These are phyloP conservation scores for Phortica okadai DNA, from an alignment of 2,888 invertebrate species.

Conservation along the genomic window DNA sequence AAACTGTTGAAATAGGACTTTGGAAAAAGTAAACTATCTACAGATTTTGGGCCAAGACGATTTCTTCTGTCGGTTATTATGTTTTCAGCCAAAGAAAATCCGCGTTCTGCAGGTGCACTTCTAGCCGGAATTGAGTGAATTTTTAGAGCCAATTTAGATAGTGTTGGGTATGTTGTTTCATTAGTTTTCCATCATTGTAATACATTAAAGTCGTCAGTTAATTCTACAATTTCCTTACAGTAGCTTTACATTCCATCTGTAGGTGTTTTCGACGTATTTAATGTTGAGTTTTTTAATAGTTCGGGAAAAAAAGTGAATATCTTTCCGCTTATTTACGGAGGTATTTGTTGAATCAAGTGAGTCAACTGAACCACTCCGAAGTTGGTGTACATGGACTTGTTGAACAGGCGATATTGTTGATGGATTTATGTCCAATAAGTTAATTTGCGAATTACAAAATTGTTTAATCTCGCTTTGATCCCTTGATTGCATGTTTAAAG, in stretches of 20 bases:
- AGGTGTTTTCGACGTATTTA: not conserved
- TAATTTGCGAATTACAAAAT: not conserved
- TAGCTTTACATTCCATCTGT: constrained; percentile 19
- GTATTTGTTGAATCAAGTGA: too few species aligned
- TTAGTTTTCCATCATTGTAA: constrained; percentile 14
- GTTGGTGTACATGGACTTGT: too few species aligned
- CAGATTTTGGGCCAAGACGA: constrained; percentile 7
- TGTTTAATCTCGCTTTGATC: not conserved
- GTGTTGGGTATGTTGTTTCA: not conserved
- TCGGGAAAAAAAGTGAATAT: too few species aligned
- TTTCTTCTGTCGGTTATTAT: constrained; percentile 28
- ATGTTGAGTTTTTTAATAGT: not conserved
- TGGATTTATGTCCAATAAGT: too few species aligned
- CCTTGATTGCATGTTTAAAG: not conserved
- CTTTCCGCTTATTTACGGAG: too few species aligned
- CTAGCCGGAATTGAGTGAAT: constrained; percentile 27
- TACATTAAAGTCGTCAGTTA: constrained; percentile 2
- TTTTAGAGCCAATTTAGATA: constrained; percentile 13
- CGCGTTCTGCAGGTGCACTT: constrained; percentile 6
- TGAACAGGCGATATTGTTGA: too few species aligned
- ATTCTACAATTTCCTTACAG: not conserved
- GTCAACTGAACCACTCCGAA: too few species aligned
- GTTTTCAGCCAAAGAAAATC: constrained; percentile 38
- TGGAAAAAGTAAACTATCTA: constrained; percentile 1
- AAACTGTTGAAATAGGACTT: not conserved